Base-by-base conservation (phyloP, 2,113 vertebrate species). In the Piprites chloris region DNA sequence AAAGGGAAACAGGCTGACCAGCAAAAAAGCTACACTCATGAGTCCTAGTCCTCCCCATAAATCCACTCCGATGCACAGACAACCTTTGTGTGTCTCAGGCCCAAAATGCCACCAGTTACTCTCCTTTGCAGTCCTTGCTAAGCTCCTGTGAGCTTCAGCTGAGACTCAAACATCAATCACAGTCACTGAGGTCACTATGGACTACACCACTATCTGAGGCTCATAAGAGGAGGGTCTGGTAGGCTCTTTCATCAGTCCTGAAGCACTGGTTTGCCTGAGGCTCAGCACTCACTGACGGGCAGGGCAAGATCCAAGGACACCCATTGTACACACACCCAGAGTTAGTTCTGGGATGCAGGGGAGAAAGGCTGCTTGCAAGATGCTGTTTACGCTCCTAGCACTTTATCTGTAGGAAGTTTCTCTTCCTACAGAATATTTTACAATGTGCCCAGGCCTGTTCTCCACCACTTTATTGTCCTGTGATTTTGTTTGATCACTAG, bases 281-380 rank as follows among this genome's bases (percentile, higher is more conserved):
- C 21, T 84, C 68, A 61, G 6, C 16, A 16, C 55, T 27, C 8
- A 2, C 1, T 24, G 53, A 5, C 5, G 6, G 10, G 27, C 62
- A 82, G 12, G 61, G 17, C 17, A 65, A 55, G 44, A 3, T 39
- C 22, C n/a, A 69, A 42, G 76, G 39, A 15, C 55, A 77, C 55
- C 11, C 56, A 5, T n/a, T 8, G 11, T 0, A 5, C 19, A 5
- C 14, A 1, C 3, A 6, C 37, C 50, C 30, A 3, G 14, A 27
- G 46, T 0, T 6, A n/a, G 33, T 2, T 49, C 27, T 24, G 44
- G 59, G 50, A 17, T 4, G 46, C 33, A 24, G 32, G 15, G 35
- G 22, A 77, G 33, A 53, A 52, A 47, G 6, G 35, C 26, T 8
- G 0, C 17, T 65, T 35, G 9, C 18, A 61, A 55, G 18, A 37